phyloP scores from a whole-genome alignment of 2,888 invertebrate species.

The Coecobrya sp. region DNA sequence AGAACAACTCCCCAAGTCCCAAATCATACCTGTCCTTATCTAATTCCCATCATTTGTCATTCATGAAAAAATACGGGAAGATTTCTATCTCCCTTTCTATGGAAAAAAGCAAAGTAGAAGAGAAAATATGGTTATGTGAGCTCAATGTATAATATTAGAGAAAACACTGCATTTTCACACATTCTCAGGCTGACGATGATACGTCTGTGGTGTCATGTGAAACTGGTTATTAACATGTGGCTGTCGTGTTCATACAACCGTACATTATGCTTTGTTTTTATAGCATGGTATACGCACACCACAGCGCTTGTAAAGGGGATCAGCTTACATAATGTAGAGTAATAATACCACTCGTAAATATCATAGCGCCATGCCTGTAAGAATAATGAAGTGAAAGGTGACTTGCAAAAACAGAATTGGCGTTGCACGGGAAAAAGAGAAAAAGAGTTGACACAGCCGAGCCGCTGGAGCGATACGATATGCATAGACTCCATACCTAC shows the following conservation, averaged over 20 bases:
- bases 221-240: background rate
- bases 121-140: background rate
- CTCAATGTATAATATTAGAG: background rate
- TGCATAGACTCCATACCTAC: background rate
- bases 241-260: background rate
- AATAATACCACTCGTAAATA: slow-evolving; percentile 23
- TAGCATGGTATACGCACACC: background rate
- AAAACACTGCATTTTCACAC: background rate
- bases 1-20: slow-evolving; percentile 58
- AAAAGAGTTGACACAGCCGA: background rate
- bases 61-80: slow-evolving; percentile 59
- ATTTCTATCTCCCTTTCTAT: slow-evolving; percentile 3
- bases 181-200: background rate
- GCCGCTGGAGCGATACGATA: background rate
- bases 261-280: slow-evolving; percentile 15
- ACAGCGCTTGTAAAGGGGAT: slow-evolving; percentile 13
- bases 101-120: background rate
- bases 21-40: slow-evolving; percentile 66
- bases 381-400: slow-evolving; percentile 57
- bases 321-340: background rate
- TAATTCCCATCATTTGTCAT: slow-evolving; percentile 77
- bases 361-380: background rate
- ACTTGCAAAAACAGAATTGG: background rate
- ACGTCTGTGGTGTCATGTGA: slow-evolving; percentile 27
- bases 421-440: background rate